Conservation (phyloP, 1,140 invertebrate genomes). For the Drosophila punjabiensis region DNA sequence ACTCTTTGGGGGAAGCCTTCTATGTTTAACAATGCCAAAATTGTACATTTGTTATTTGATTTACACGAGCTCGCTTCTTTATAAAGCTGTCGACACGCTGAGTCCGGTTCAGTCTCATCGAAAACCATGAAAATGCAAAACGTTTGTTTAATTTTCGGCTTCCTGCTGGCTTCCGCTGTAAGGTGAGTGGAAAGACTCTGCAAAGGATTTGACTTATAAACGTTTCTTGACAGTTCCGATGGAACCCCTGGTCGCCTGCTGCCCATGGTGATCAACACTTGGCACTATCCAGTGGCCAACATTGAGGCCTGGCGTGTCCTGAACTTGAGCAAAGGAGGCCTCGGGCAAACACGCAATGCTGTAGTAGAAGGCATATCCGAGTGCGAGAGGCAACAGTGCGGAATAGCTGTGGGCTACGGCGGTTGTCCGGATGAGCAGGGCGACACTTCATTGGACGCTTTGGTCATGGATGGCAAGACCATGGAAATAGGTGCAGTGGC, state of each 20-base stretch:
- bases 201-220: neutral
- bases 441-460: slow-evolving; percentile 98
- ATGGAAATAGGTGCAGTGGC: slow-evolving; percentile 96
- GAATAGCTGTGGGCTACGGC: slow-evolving; percentile 97
- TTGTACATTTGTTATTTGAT: no score
- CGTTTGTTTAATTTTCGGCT: neutral
- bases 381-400: slow-evolving; percentile 95
- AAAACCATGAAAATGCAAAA: neutral
- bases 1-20: neutral
- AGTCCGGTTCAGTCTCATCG: neutral
- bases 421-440: slow-evolving; percentile 98
- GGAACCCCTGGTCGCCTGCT: slow-evolving; percentile 10
- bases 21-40: no score
- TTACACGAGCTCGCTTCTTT: neutral
- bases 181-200: neutral
- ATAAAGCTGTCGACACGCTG: neutral
- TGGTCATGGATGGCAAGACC: slow-evolving; percentile 97
- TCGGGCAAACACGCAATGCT: slow-evolving; percentile 88
- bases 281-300: slow-evolving; percentile 68
- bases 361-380: slow-evolving; percentile 92
- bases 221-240: neutral
- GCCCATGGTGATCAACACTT: slow-evolving; percentile 81
- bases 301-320: slow-evolving; percentile 68
- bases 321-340: slow-evolving; percentile 23
- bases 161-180: neutral